Percentiles rank a stretch among this genome's conserved stretches.
These are phyloP conservation scores for Drosophila anomalata DNA, from an alignment of 2,888 invertebrate species.

Conservation along the genomic window DNA sequence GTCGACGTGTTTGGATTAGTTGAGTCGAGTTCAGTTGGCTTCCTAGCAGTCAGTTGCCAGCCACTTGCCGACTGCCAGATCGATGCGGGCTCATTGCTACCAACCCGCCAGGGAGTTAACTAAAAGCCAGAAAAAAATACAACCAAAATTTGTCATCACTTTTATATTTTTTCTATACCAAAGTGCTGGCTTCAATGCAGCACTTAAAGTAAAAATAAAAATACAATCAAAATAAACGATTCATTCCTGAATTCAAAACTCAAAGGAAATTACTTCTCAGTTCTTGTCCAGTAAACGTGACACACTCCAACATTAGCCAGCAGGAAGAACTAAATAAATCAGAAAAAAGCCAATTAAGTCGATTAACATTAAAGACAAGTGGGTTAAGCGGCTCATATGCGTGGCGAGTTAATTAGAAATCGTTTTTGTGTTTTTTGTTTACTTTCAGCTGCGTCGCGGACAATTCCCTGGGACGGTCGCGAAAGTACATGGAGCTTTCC, in stretches of 20 bases:
- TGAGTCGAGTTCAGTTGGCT: constrained; percentile 44
- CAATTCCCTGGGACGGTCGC: constrained; percentile 88
- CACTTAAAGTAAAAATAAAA: neutral
- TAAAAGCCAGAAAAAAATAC: neutral
- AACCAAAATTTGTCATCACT: neutral
- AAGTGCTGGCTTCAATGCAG: neutral
- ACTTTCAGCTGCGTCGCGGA: constrained; percentile 87
- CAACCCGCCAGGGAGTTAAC: constrained; percentile 10
- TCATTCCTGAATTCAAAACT: constrained; percentile 36
- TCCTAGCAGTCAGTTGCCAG: constrained; percentile 15
- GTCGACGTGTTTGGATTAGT: constrained; percentile 67
- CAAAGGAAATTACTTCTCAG: constrained; percentile 52
- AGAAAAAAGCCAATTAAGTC: constrained; percentile 32
- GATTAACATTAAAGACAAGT: constrained; percentile 26
- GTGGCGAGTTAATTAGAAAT: constrained; percentile 9
- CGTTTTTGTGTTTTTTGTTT: neutral
- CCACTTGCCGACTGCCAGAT: constrained; percentile 32
- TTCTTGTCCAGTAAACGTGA: constrained; percentile 31
- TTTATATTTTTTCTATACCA: neutral
- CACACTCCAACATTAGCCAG: constrained; percentile 24
- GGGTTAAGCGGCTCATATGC: neutral
- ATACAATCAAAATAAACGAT: neutral
- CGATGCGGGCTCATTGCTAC: constrained; percentile 22
- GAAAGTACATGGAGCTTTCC: constrained; percentile 89
- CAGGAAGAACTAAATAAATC: constrained; percentile 11